Base-by-base conservation (phyloP, 2,888 invertebrate species). In the Aplocera efformata region DNA sequence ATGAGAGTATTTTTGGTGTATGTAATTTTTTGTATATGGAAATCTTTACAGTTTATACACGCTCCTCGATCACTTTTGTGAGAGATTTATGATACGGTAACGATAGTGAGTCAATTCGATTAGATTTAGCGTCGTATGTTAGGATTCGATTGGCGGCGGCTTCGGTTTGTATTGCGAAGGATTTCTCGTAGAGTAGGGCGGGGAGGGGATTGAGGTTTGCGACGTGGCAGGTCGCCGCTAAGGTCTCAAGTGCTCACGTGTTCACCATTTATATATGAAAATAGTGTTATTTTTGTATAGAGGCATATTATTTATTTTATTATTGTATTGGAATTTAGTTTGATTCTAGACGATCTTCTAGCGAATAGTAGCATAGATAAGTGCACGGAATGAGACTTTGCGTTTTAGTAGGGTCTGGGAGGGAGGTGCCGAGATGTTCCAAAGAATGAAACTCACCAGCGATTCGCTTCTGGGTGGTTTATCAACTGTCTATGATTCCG, bases 241-340 rank as follows among this genome's bases (percentile, higher is more conserved):
- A 54, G 67, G 65, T 72, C 68, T 69, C 72, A 62, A 65, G 66
- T 71, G 77, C 79, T 84, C 82, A 77, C 72, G 83, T 85, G 84
- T 85, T 86, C 84, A 83, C 76, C 76, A 71, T 73, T 63, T 74
- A 68, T 73, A 68, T 73, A 52, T 49, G 35, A 52, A 76, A 77
- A 79, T 78, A 75, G 32, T 73, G 73, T 84, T 83, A 82, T 83
- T 85, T 84, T 84, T 85, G 77, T 85, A 85, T 83, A 85, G 82
- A 84, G 72, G 77, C 79, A 80, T 84, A 85, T 83, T 85, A 85
- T 86, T 85, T 86, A 83, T 85, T 85, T 77, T 36, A 44, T 75
- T 72, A 64, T 68, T 66, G 60, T 72, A 72, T 61, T 62, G 72
- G 74, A 77, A 61, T 60, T 74, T 81, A 80, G 80, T 76, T 82